Conservation (phyloP, 2,113 vertebrate genomes). For the Lampris incognitus region DNA sequence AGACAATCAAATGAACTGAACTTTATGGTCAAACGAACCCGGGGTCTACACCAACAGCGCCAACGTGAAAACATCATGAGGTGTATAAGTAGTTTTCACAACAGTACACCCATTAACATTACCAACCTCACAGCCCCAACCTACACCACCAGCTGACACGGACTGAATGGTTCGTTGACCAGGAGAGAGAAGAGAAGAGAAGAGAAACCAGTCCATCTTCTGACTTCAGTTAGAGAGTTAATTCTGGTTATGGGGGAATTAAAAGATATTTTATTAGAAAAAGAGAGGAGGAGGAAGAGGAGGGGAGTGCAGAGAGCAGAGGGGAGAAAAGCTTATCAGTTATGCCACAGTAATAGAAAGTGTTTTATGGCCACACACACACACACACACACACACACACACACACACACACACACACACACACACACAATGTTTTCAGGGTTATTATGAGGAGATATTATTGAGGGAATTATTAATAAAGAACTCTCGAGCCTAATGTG, state of each 20-base stretch:
- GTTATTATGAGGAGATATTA: slow-evolving; percentile 49
- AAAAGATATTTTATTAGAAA: slow-evolving; percentile 40
- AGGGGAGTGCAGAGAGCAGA: slow-evolving; percentile 35
- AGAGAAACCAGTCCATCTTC: too few relatives aligned
- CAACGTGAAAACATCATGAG: too few relatives aligned
- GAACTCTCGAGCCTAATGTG: slow-evolving; percentile 44
- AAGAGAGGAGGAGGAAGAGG: background rate
- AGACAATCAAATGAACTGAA: too few relatives aligned
- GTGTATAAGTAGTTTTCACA: too few relatives aligned
- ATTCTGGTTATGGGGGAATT: slow-evolving; percentile 31
- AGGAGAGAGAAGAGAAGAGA: too few relatives aligned
- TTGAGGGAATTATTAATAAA: slow-evolving; percentile 53
- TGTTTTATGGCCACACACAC: slow-evolving; percentile 29
- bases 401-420: slow-evolving; percentile 13
- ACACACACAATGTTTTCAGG: slow-evolving; percentile 41
- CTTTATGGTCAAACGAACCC: too few relatives aligned
- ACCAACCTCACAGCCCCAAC: too few relatives aligned
- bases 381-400: slow-evolving; percentile 20
- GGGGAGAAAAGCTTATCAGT: slow-evolving; percentile 47
- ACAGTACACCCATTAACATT: too few relatives aligned
- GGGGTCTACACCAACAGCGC: too few relatives aligned
- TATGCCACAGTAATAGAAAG: slow-evolving; percentile 50
- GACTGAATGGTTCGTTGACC: too few relatives aligned
- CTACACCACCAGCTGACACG: too few relatives aligned
- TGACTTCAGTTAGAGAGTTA: too few relatives aligned